These are phyloP conservation scores for Oreotrochilus melanogaster DNA, from an alignment of 2,113 vertebrate genomes.

Conservation along the genomic window DNA sequence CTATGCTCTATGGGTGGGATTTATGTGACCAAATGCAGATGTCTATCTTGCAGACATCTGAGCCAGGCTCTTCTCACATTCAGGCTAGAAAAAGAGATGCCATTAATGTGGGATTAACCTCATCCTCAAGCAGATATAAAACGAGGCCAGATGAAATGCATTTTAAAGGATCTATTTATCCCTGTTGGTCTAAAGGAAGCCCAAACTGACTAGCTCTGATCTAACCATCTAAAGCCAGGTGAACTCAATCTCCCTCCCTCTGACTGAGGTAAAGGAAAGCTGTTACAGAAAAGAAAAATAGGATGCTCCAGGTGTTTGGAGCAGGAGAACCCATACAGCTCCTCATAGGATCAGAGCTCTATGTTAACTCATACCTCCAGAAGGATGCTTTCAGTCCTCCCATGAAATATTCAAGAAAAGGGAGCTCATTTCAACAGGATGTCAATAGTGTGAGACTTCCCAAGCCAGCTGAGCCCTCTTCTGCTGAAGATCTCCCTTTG, in stretches of 20 bases:
- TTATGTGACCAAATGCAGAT: slow-evolving; percentile 70
- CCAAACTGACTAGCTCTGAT: background rate
- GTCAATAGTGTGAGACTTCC: background rate
- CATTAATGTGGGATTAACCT: slow-evolving; percentile 70
- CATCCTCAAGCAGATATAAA: slow-evolving; percentile 47
- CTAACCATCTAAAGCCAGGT: slow-evolving; percentile 16
- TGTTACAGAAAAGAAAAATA: background rate
- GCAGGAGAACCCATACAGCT: background rate
- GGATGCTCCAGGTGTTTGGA: background rate
- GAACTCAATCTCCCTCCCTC: background rate
- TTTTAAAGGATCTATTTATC: slow-evolving; percentile 12
- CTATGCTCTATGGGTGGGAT: slow-evolving; percentile 61
- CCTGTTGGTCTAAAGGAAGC: background rate
- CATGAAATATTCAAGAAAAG: background rate
- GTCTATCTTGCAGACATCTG: slow-evolving; percentile 70
- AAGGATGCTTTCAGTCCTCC: background rate
- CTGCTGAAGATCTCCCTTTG: background rate
- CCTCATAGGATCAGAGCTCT: background rate
- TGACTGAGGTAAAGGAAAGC: background rate
- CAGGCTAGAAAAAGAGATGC: slow-evolving; percentile 45
- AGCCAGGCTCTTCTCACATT: slow-evolving; percentile 48
- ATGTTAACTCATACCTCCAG: background rate
- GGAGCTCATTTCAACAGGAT: background rate
- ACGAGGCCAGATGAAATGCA: slow-evolving; percentile 19
- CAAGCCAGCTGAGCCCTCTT: background rate